Percentiles rank a stretch among this genome's conserved stretches.
These are phyloP conservation scores for Psylliodes chrysocephalus DNA, from an alignment of 2,888 invertebrate species.

Conservation along the genomic window DNA sequence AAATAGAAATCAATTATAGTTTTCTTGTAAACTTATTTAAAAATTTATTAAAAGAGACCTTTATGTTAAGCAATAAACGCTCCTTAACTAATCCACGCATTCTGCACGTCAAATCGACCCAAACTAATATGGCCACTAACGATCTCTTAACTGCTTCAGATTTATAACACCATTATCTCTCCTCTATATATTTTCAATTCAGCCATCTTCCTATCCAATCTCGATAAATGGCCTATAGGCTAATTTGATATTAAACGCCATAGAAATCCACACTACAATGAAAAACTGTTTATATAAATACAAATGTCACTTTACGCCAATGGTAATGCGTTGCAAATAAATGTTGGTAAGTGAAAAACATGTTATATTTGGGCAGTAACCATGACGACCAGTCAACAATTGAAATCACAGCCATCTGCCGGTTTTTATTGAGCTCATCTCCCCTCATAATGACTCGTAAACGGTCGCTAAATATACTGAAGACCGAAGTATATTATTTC, in stretches of 20 bases:
- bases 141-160: slow-evolving; percentile 37
- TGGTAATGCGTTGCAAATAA: slow-evolving; percentile 46
- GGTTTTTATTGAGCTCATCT: slow-evolving; percentile 57
- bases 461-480: slow-evolving; percentile 63
- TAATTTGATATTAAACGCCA: slow-evolving; percentile 64
- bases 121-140: slow-evolving; percentile 51
- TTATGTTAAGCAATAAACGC: slow-evolving; percentile 1
- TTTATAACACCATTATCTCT: slow-evolving; percentile 32
- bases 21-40: not conserved
- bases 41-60: not conserved
- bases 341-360: slow-evolving; percentile 49
- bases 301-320: not conserved
- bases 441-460: slow-evolving; percentile 59
- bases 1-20: too few relatives aligned
- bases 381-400: slow-evolving; percentile 63
- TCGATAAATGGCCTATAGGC: slow-evolving; percentile 60
- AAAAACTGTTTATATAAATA: slow-evolving; percentile 44
- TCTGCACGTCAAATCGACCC: slow-evolving; percentile 41
- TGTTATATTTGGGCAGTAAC: slow-evolving; percentile 61
- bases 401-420: slow-evolving; percentile 62
- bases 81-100: slow-evolving; percentile 10
- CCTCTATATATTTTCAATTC: slow-evolving; percentile 15
- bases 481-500: slow-evolving; percentile 60
- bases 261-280: slow-evolving; percentile 52
- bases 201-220: slow-evolving; percentile 28